phyloP scores from a whole-genome alignment of 2,113 vertebrate species.

The Morone saxatilis region DNA sequence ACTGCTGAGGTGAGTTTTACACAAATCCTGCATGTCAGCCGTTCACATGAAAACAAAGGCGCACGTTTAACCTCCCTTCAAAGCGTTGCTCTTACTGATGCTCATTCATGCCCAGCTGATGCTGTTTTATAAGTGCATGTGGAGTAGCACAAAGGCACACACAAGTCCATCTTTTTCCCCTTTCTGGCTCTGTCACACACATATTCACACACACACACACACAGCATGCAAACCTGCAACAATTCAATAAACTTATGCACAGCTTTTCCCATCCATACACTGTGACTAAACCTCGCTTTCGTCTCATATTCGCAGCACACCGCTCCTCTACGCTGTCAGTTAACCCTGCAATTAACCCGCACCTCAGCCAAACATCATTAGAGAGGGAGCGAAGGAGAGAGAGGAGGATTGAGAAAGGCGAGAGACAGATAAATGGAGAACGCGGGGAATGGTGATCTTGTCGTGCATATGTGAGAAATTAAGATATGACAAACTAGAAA shows the following conservation, averaged over 20 bases:
- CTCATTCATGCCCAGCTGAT: conserved; percentile 56
- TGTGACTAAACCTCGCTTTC: conserved; percentile 61
- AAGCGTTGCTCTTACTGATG: conserved; percentile 61
- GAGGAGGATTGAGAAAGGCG: conserved; percentile 48
- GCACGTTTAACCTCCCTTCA: conserved; percentile 65
- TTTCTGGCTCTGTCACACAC: background rate
- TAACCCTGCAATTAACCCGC: conserved; percentile 76
- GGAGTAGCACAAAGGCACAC: conserved; percentile 32
- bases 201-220: conserved; percentile 35
- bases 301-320: conserved; percentile 64
- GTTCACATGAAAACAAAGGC: conserved; percentile 73
- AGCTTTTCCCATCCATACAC: conserved; percentile 23
- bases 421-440: conserved; percentile 24
- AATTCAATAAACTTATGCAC: conserved; percentile 44
- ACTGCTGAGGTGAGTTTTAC: conserved; percentile 59
- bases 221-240: conserved; percentile 40
- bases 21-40: conserved; percentile 68
- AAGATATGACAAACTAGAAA: background rate
- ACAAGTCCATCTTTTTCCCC: conserved; percentile 20
- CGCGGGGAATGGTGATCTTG: conserved; percentile 4
- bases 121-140: conserved; percentile 43
- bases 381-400: conserved; percentile 42
- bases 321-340: conserved; percentile 57
- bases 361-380: conserved; percentile 71
- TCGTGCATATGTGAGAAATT: background rate